These are phyloP conservation scores for Adoxophyes honmai DNA, from an alignment of 1,140 invertebrate genomes.

Conservation along the genomic window DNA sequence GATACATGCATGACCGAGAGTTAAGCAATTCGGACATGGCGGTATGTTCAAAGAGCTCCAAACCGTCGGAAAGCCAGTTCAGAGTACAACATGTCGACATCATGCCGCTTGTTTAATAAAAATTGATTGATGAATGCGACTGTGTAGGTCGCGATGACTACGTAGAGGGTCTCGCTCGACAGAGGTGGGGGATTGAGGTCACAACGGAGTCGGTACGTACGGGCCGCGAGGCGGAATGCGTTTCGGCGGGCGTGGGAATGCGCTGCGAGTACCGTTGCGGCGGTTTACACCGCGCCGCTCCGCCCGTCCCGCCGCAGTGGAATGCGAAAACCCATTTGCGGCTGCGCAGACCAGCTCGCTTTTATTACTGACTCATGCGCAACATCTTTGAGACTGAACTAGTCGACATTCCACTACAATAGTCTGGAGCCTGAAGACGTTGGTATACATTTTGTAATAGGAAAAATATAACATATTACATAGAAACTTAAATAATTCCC, in stretches of 20 bases:
- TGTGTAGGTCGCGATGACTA: constrained; percentile 18
- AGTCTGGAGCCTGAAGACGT: not conserved
- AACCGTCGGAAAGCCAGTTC: constrained; percentile 2
- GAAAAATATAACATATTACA: too few species aligned
- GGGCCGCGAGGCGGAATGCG: constrained; percentile 52
- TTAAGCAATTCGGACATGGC: not conserved
- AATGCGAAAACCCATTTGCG: constrained; percentile 71
- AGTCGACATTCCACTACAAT: constrained; percentile 4
- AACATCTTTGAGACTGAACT: constrained; percentile 35
- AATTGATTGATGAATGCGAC: constrained; percentile 27
- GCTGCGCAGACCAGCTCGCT: constrained; percentile 48
- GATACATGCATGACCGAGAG: too few species aligned
- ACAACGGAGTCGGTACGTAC: constrained; percentile 23
- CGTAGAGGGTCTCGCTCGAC: constrained; percentile 9
- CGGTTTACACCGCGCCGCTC: constrained; percentile 42
- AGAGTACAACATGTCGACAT: constrained; percentile 15
- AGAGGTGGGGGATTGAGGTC: constrained; percentile 48
- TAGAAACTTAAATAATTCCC: too few species aligned
- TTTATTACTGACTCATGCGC: constrained; percentile 60
- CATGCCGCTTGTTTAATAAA: constrained; percentile 24
- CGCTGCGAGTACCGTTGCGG: constrained; percentile 69
- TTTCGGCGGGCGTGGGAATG: constrained; percentile 61
- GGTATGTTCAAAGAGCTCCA: constrained; percentile 1
- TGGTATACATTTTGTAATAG: not conserved
- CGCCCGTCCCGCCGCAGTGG: constrained; percentile 38